These are phyloP conservation scores for Ethmia dodecea DNA, from an alignment of 2,888 invertebrate species.

Conservation along the genomic window DNA sequence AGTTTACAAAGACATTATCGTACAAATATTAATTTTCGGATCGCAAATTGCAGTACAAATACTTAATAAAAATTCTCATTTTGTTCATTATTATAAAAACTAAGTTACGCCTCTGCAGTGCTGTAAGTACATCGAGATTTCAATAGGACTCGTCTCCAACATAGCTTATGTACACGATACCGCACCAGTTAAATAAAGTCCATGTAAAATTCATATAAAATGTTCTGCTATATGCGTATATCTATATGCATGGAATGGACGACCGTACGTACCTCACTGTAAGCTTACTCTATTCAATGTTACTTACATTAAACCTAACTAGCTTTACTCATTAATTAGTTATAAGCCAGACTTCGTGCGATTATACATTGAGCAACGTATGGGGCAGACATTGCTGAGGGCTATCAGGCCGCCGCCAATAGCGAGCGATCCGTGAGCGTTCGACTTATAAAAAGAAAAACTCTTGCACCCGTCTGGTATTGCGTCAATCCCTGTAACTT, in stretches of 20 bases:
- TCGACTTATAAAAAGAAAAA: not conserved
- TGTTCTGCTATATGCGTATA: no score
- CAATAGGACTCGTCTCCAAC: constrained; percentile 23
- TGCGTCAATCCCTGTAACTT: constrained; percentile 58
- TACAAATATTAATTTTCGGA: constrained; percentile 62
- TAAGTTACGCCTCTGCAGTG: constrained; percentile 27
- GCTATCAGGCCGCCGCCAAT: not conserved
- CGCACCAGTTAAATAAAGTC: constrained; percentile 37
- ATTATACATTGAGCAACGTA: constrained; percentile 14
- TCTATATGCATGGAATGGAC: constrained; percentile 55
- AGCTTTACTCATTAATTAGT: constrained; percentile 35
- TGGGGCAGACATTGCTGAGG: constrained; percentile 2
- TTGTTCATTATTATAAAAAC: constrained; percentile 36
- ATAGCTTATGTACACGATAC: constrained; percentile 51
- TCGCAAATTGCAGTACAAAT: constrained; percentile 42
- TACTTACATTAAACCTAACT: constrained; percentile 58
- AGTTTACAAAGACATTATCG: constrained; percentile 76
- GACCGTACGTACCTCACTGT: constrained; percentile 32
- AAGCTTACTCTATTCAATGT: constrained; percentile 41
- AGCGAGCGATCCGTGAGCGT: not conserved
- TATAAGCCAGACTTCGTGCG: constrained; percentile 45
- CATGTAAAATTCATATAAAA: constrained; percentile 21
- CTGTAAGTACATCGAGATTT: constrained; percentile 35
- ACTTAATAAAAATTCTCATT: constrained; percentile 29
- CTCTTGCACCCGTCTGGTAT: constrained; percentile 44